Evolutionary conservation across 2,888 invertebrate genomes (phyloP), one percentile per base, ranked within the genome.

Genomic region (Hololepta plana): DNA sequence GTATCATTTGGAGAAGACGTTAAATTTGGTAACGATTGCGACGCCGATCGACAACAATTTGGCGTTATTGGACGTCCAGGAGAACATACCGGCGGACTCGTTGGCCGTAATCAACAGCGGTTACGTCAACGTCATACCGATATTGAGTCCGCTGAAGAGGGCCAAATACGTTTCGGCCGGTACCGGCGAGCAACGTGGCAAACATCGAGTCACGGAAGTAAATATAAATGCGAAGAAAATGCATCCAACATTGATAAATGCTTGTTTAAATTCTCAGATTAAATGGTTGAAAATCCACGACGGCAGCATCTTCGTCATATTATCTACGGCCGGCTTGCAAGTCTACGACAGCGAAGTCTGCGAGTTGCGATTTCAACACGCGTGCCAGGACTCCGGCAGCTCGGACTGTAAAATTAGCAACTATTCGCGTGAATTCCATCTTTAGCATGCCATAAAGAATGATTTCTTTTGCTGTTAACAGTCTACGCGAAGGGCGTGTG

Each of bases 301-400:
- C 6, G 38, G 42, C 28, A 37, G 35, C 2, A 31, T 36, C 23
- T 43, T 45, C 27, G 35, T 43, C 2, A 35, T 42, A 9, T 24
- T 42, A 10, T 45, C 45, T n/a, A 36, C 41, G 3, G 32, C 24
- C 9, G 45, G 45, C n/a, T 12, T 45, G 4, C 44, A 44, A 29
- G 35, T 45, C 29, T 45, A 40, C 23, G 42, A 45, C 22, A 25
- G 35, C 1, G 44, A 43, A 24, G 27, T 38, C 3, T 38, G 28
- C 9, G 39, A 42, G 24, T 13, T 43, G 14, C 29, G 37, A 20
- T 45, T 31, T 31, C 34, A 32, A 20, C 39, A 41, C 28, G 26
- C 32, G 8, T 38, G 40, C 20, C 28, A 31, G 28, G 35, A 35
- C 26, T 31, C 32, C 7, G 40, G 38, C 15, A n/a, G n/a, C n/a